A percentile compares a stretch with the other conserved stretches of the same genome.
Evolutionary conservation across 2,888 invertebrate species (phyloP).

Genomic region (Eristalis pertinax): DNA sequence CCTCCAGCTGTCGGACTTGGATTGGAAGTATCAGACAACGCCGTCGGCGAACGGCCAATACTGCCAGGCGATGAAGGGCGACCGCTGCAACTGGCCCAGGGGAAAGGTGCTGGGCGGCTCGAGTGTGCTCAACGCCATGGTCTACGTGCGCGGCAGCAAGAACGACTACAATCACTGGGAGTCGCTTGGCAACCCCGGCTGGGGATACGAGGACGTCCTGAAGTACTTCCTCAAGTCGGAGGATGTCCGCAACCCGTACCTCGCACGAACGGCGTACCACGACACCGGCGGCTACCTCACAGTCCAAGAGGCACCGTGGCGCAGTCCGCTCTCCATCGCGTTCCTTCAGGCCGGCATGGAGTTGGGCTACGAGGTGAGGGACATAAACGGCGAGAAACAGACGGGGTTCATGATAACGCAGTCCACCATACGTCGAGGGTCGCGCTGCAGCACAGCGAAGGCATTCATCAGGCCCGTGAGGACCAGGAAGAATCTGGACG

Average conservation of each 20-base stretch:
- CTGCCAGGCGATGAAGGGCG: slow-evolving; percentile 93
- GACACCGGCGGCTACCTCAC: slow-evolving; percentile 90
- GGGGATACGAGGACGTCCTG: slow-evolving; percentile 91
- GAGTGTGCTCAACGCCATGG: slow-evolving; percentile 94
- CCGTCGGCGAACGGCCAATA: slow-evolving; percentile 89
- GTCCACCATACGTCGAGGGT: slow-evolving; percentile 91
- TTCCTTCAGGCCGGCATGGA: slow-evolving; percentile 92
- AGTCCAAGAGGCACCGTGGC: slow-evolving; percentile 92
- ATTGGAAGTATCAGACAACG: slow-evolving; percentile 96
- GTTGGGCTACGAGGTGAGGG: slow-evolving; percentile 90
- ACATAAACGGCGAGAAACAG: slow-evolving; percentile 91
- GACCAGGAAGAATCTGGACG: slow-evolving; percentile 89
- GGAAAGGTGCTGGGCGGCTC: slow-evolving; percentile 95
- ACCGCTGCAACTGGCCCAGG: slow-evolving; percentile 94
- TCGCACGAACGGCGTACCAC: slow-evolving; percentile 89
- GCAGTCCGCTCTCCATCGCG: slow-evolving; percentile 90
- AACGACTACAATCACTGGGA: slow-evolving; percentile 95
- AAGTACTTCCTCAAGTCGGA: slow-evolving; percentile 94
- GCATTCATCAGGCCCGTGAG: slow-evolving; percentile 92
- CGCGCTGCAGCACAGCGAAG: slow-evolving; percentile 93
- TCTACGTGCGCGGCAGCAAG: slow-evolving; percentile 93
- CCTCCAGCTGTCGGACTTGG: slow-evolving; percentile 91
- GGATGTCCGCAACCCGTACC: slow-evolving; percentile 92
- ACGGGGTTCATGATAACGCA: slow-evolving; percentile 94
- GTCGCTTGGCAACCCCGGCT: slow-evolving; percentile 90